Base-by-base conservation (phyloP, 2,113 vertebrate genomes). In the Callipepla squamata region DNA sequence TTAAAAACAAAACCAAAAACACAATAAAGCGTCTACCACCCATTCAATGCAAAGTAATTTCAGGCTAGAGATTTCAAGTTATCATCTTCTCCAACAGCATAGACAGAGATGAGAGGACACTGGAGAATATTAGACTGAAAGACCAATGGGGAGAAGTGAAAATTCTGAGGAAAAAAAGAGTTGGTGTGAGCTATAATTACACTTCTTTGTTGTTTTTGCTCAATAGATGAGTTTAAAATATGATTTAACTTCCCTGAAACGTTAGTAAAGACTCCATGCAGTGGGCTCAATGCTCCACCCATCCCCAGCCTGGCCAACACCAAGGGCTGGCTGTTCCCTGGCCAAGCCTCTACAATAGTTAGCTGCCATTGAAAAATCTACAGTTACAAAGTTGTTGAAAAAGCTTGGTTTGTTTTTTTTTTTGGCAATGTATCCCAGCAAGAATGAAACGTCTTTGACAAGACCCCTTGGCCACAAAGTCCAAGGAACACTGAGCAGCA, bases 281-380 rank as follows among this genome's bases (percentile, higher is more conserved):
- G 57, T 82, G 47, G 30, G 75, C 50, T 87, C 79, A 67, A 51
- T 9, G 61, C 30, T 90, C 61, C 79, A 77, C 48, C 42, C 76
- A 48, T 42, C 50, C 55, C 25, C 38, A 83, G 80, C 18, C 36
- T 85, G 66, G 28, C 44, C 83, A 93, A 9, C 42, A 47, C 30
- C 5, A 63, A 7, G 44, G 53, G 47, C 28, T 68, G 23, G 13
- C 78, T 62, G 67, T 65, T 80, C 59, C 50, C 11, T 5, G 0
- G 3, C 28, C 0, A 0, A 55, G 66, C 68, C 76, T 87, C 87
- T 61, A 14, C 0, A 1, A 83, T 67, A 91, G 68, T 91, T 94
- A 95, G 85, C 91, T 94, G 93, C 91, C 94, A 92, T 51, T 88
- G 69, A 69, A 94, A 26, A 66, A 94, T 92, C 61, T 94, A 92